These are phyloP conservation scores for Magallana angulata DNA, from an alignment of 1,140 invertebrate species.

Conservation along the genomic window DNA sequence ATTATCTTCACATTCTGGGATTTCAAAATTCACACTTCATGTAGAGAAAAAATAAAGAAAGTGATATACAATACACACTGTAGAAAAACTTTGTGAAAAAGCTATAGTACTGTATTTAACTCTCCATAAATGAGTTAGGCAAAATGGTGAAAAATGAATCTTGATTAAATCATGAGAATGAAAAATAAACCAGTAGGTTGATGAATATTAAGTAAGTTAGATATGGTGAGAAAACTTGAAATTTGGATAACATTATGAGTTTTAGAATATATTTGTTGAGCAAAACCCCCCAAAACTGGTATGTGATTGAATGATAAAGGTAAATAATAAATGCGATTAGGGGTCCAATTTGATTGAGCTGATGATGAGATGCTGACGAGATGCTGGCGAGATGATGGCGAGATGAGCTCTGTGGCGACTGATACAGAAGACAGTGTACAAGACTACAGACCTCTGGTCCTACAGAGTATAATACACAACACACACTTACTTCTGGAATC, in stretches of 20 bases:
- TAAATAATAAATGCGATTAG: no score
- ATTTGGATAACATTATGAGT: no score
- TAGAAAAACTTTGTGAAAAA: background rate
- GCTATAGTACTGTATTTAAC: background rate
- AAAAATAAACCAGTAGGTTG: no score
- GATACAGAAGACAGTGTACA: background rate
- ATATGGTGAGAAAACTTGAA: no score
- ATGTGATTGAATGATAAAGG: no score
- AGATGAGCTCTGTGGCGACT: background rate
- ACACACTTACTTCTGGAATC: slow-evolving; percentile 25
- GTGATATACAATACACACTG: background rate
- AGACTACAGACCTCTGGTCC: slow-evolving; percentile 8
- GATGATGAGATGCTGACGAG: background rate
- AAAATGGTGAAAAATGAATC: no score
- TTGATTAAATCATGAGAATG: no score
- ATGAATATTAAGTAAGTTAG: no score
- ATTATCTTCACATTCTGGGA: background rate
- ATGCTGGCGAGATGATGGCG: background rate
- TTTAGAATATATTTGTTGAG: no score
- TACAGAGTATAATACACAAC: background rate
- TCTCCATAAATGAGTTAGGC: no score
- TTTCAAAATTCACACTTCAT: background rate
- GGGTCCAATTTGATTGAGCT: background rate
- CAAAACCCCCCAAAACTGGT: no score
- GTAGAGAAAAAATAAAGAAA: background rate